Percentiles rank a stretch among this genome's conserved stretches.
phyloP scores from a whole-genome alignment of 2,888 invertebrate species.

The Zaprionus lineosus region DNA sequence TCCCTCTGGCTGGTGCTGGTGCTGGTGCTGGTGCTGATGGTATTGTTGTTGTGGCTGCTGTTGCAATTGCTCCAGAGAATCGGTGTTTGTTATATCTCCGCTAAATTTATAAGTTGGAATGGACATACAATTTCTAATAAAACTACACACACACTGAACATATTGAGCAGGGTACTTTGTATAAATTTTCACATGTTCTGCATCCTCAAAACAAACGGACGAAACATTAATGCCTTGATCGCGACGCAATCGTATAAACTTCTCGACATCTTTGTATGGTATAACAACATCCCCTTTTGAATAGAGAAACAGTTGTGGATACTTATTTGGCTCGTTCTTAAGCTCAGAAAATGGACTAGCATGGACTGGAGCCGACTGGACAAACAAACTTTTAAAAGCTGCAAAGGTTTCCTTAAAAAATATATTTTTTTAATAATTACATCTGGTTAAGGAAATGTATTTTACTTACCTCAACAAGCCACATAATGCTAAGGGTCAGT shows the following conservation, averaged over 20 bases:
- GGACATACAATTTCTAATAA: slow-evolving; percentile 85
- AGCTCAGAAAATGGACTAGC: slow-evolving; percentile 85
- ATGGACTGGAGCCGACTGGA: slow-evolving; percentile 82
- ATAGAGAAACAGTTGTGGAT: slow-evolving; percentile 89
- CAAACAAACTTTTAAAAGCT: slow-evolving; percentile 81
- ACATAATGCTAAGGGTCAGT: slow-evolving; percentile 85
- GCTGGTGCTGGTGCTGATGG: slow-evolving; percentile 13
- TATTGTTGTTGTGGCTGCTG: slow-evolving; percentile 12
- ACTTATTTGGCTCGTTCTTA: slow-evolving; percentile 85
- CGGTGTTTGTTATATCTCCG: slow-evolving; percentile 1
- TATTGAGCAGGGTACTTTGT: slow-evolving; percentile 86
- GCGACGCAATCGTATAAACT: slow-evolving; percentile 85
- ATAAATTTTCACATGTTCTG: slow-evolving; percentile 90
- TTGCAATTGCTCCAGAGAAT: slow-evolving; percentile 13
- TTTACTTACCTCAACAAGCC: slow-evolving; percentile 85
- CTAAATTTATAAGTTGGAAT: slow-evolving; percentile 45
- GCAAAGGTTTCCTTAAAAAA: slow-evolving; percentile 80
- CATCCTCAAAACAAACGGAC: slow-evolving; percentile 87
- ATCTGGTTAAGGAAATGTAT: not conserved
- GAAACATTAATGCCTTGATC: slow-evolving; percentile 86
- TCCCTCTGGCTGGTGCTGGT: not conserved
- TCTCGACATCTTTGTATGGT: slow-evolving; percentile 87
- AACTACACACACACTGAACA: slow-evolving; percentile 85
- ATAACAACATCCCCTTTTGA: slow-evolving; percentile 88
- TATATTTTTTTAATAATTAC: not conserved